A percentile compares a stretch with the other conserved stretches of the same genome.
phyloP scores from a whole-genome alignment of 64 coral and sea anemone genomes.

The Montipora capricornis region DNA sequence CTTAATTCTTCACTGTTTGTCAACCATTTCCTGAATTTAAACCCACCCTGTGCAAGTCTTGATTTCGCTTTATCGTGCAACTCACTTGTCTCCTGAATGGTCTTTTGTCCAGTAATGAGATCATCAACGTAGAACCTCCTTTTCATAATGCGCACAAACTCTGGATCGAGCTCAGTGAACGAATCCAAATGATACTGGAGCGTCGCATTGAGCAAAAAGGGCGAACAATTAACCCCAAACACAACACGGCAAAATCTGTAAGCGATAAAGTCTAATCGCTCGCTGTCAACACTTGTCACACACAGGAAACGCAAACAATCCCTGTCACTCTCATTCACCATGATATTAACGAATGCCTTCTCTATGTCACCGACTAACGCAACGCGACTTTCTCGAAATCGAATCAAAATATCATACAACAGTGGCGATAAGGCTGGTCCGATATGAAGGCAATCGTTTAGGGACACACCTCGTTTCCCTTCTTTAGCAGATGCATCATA shows the following conservation, averaged over 20 bases:
- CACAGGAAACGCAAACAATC: neutral
- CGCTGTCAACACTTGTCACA: neutral
- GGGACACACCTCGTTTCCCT: too few relatives aligned
- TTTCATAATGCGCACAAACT: neutral
- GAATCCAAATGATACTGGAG: neutral
- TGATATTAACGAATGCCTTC: neutral
- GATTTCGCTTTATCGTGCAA: too few relatives aligned
- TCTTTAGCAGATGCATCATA: conserved; percentile 17
- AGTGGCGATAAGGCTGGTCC: too few relatives aligned
- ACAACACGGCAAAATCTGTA: too few relatives aligned
- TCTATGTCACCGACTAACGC: too few relatives aligned
- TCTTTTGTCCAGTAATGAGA: conserved; percentile 13
- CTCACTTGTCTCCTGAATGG: neutral
- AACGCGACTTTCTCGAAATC: neutral
- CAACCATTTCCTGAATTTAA: conserved; percentile 13
- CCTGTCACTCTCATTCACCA: neutral
- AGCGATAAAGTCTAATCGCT: too few relatives aligned
- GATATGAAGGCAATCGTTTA: too few relatives aligned
- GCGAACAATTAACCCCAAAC: conserved; percentile 14
- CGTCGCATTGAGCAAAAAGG: neutral
- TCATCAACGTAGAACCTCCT: conserved; percentile 27
- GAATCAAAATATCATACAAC: neutral
- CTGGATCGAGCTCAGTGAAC: conserved; percentile 21
- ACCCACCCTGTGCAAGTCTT: neutral
- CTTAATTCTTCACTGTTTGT: too few relatives aligned